Evolutionary conservation across 2,113 vertebrate species (phyloP).

Genomic region (Mobula hypostoma): DNA sequence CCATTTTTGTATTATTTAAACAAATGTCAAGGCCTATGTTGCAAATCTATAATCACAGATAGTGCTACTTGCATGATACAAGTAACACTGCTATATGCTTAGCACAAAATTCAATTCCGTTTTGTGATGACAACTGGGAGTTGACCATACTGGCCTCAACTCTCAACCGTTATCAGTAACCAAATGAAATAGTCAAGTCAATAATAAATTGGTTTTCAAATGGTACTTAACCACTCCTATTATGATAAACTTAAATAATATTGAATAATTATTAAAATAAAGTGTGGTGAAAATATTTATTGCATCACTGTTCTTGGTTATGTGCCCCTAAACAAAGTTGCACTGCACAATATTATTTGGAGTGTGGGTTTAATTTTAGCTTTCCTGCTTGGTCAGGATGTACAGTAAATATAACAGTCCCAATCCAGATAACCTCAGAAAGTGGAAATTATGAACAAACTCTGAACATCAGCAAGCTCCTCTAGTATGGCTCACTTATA

Average conservation of each 20-base stretch:
- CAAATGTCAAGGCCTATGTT: slow-evolving; percentile 11
- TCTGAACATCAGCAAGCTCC: background rate
- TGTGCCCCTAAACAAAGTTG: background rate
- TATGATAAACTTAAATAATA: background rate
- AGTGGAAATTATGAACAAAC: background rate
- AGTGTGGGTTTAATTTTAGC: background rate
- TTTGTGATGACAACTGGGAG: slow-evolving; percentile 5
- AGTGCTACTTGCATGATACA: background rate
- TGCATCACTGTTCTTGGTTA: background rate
- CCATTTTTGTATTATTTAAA: slow-evolving; percentile 11
- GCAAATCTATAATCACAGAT: background rate
- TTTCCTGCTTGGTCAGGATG: background rate
- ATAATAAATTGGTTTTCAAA: background rate
- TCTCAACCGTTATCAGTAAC: background rate
- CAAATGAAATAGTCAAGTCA: background rate
- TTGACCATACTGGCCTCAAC: background rate
- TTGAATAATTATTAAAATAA: background rate
- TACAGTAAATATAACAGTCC: background rate
- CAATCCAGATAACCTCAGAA: background rate
- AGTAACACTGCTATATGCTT: background rate
- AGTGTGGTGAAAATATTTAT: background rate
- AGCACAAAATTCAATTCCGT: background rate
- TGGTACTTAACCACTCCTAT: background rate
- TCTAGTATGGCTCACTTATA: too few species aligned
- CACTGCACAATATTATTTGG: too few species aligned